These are phyloP conservation scores for Drosophila orena DNA, from an alignment of 1,140 invertebrate genomes.

Conservation along the genomic window DNA sequence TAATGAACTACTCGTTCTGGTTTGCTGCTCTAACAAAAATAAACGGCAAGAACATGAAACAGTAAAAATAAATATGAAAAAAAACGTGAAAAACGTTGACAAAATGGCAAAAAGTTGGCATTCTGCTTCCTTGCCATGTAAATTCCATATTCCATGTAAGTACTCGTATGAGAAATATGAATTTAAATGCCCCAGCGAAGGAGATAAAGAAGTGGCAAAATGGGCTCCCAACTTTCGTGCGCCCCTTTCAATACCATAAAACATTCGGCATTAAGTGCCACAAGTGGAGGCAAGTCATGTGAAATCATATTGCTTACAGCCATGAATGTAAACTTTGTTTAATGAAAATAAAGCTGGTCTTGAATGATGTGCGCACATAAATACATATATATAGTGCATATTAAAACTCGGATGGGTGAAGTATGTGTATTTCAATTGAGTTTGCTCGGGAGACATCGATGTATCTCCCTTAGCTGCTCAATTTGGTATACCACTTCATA, in stretches of 20 bases:
- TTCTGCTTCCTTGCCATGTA: slow-evolving; percentile 1
- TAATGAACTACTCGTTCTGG: slow-evolving; percentile 72
- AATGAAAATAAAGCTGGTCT: not conserved
- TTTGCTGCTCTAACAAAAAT: slow-evolving; percentile 36
- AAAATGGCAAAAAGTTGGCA: slow-evolving; percentile 54
- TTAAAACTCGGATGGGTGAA: not conserved
- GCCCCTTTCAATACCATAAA: slow-evolving; percentile 25
- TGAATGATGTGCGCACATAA: not conserved
- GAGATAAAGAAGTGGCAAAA: slow-evolving; percentile 3
- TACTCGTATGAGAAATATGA: slow-evolving; percentile 56
- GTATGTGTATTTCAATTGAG: too few species aligned
- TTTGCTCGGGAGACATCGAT: too few species aligned
- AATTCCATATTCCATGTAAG: too few species aligned
- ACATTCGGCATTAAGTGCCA: slow-evolving; percentile 24
- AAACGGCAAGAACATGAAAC: slow-evolving; percentile 3
- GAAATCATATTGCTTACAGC: slow-evolving; percentile 9
- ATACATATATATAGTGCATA: too few species aligned
- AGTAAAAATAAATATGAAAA: slow-evolving; percentile 21
- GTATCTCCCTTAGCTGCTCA: too few species aligned
- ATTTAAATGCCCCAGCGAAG: slow-evolving; percentile 57
- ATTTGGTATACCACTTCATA: not conserved
- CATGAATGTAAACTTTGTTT: slow-evolving; percentile 4
- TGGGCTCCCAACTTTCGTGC: slow-evolving; percentile 2
- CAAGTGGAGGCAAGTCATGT: slow-evolving; percentile 14
- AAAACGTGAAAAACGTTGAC: slow-evolving; percentile 38